Evolutionary conservation across 2,113 vertebrate genomes (phyloP), one percentile per base, ranked within the genome.

Genomic region (Eretmochelys imbricata): DNA sequence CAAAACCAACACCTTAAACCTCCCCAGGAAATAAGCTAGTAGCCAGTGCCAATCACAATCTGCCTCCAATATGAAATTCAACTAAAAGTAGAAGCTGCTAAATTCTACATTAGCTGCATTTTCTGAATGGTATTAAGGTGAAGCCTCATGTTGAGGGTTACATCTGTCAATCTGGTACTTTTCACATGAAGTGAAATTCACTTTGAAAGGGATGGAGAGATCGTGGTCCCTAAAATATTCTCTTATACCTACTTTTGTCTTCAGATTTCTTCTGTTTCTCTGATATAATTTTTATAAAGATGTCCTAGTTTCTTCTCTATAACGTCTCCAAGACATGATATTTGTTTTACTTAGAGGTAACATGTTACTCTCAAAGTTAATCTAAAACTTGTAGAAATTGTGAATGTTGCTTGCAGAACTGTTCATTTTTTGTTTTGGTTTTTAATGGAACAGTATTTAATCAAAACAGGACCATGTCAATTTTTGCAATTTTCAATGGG

Each of bases 341-440:
- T 85, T 94, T 88, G 59, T 91, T 91, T 92, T 89, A 72, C 10
- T 49, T 10, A 93, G 80, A 31, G 17, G 16, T 38, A 38, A 69
- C 14, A 65, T 7, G 5, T 17, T 17, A 69, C 19, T 69, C 65
- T n/a, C 35, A 69, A 69, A 69, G 7, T 38, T 69, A 19, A 69
- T n/a, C 35, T 69, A 69, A 69, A 69, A 12, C 14, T 38, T 20
- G n/a, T 69, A 69, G 65, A 69, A 69, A 69, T 69, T 4, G 14
- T 65, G 31, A 65, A 4, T 65, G 31, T 65, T 69, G 35, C 35
- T n/a, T 69, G 14, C 35, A 69, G 65, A n/a, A 9, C 35, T 38
- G 1, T 10, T 69, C 16, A 1, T 6, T 8, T 35, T 62, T 57
- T 57, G 10, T 27, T 57, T 27, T 59, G 27, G 11, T 62, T 65